These are phyloP conservation scores for Taxidea taxus DNA, from an alignment of 2,113 vertebrate genomes.

Conservation along the genomic window DNA sequence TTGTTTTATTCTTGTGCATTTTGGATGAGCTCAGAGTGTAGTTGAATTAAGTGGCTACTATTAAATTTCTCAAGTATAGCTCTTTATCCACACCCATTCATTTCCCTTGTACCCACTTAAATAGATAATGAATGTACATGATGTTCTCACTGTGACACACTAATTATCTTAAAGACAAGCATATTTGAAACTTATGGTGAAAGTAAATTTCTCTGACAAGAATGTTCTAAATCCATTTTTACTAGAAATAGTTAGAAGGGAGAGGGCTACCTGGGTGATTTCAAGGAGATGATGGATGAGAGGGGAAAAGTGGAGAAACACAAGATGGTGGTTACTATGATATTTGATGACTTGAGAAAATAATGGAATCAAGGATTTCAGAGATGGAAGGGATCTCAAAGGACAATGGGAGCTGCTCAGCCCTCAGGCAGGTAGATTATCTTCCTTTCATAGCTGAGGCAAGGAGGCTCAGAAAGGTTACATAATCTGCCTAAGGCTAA, in stretches of 20 bases:
- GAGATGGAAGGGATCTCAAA: neutral
- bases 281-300: neutral
- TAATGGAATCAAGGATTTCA: neutral
- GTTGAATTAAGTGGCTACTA: conserved; percentile 67
- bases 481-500: neutral
- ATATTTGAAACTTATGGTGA: conserved; percentile 23
- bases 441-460: conserved; percentile 50
- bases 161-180: conserved; percentile 61
- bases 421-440: conserved; percentile 37
- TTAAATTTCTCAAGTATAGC: conserved; percentile 62
- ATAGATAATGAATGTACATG: conserved; percentile 58
- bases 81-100: conserved; percentile 53
- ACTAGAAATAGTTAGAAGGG: neutral
- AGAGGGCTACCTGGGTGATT: neutral
- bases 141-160: conserved; percentile 49
- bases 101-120: conserved; percentile 56
- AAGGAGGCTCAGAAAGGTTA: neutral
- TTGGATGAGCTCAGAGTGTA: conserved; percentile 61
- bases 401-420: conserved; percentile 40
- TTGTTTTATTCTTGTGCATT: conserved; percentile 42
- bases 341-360: neutral
- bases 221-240: conserved; percentile 34
- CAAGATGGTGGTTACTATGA: neutral
- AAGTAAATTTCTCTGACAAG: conserved; percentile 38
- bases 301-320: neutral